Conservation (phyloP, 2,888 invertebrate genomes). For the Agelastica alni region DNA sequence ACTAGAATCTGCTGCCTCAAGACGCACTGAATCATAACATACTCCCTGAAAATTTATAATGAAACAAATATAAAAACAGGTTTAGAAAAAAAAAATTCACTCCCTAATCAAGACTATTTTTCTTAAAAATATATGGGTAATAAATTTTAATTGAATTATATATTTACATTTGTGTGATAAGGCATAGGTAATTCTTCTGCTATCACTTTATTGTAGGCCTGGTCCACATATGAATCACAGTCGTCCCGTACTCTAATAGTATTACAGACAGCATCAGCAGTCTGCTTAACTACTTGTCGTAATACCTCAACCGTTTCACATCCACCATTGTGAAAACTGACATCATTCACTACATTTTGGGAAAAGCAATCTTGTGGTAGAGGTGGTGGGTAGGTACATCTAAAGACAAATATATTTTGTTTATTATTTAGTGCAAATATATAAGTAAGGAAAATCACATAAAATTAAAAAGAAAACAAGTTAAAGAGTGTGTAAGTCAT, state of each 20-base stretch:
- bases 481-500: too few species aligned
- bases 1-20: conserved; percentile 65
- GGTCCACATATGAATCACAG: conserved; percentile 45
- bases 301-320: conserved; percentile 44
- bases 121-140: too few species aligned
- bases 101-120: too few species aligned
- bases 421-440: too few species aligned
- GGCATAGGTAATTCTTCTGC: conserved; percentile 50
- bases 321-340: conserved; percentile 47
- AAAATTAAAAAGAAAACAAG: background rate
- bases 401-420: conserved; percentile 23
- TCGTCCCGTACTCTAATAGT: conserved; percentile 43
- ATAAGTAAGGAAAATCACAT: background rate
- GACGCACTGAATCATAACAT: conserved; percentile 63
- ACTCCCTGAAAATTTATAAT: conserved; percentile 34
- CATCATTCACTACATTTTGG: conserved; percentile 45
- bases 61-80: background rate
- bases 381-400: conserved; percentile 46
- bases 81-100: background rate
- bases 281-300: conserved; percentile 41
- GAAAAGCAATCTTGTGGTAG: conserved; percentile 53
- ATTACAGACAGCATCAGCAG: conserved; percentile 39
- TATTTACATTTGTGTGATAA: too few species aligned
- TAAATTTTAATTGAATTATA: too few species aligned
- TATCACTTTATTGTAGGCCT: conserved; percentile 51